phyloP scores from a whole-genome alignment of 2,888 invertebrate species.

The Rhynchonema sp. region DNA sequence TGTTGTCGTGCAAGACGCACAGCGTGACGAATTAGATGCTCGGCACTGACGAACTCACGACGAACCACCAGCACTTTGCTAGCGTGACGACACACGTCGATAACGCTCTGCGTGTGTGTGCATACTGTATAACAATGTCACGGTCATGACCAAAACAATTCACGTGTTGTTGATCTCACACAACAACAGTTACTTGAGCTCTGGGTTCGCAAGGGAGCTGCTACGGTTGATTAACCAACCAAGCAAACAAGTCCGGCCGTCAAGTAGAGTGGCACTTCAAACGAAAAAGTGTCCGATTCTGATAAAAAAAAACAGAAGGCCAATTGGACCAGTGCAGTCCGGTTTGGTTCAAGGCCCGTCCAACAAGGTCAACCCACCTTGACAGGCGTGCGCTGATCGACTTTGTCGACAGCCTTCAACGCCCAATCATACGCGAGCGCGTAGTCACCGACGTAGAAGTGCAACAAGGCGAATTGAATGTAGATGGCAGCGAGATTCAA shows the following conservation, averaged over 20 bases:
- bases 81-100: constrained; percentile 65
- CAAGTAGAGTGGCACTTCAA: no score
- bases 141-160: no score
- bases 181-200: no score
- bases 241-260: no score
- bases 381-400: background rate
- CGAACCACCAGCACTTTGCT: constrained; percentile 67
- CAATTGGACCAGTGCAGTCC: no score
- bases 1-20: background rate
- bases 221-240: no score
- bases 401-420: background rate
- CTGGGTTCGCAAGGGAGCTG: no score
- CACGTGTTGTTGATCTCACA: no score
- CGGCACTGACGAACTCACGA: constrained; percentile 59
- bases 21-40: constrained; percentile 46
- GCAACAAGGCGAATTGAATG: constrained; percentile 59
- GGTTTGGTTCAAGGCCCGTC: no score
- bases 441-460: constrained; percentile 32
- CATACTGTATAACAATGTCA: no score
- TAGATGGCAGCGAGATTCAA: constrained; percentile 50
- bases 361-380: background rate
- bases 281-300: no score
- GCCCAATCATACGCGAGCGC: background rate
- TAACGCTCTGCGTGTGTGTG: constrained; percentile 16
- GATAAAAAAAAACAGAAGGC: no score